Percentiles rank a stretch among this genome's conserved stretches.
These are phyloP conservation scores for Caenorhabditis drosophilae DNA, from an alignment of 2,888 invertebrate genomes.

Conservation along the genomic window DNA sequence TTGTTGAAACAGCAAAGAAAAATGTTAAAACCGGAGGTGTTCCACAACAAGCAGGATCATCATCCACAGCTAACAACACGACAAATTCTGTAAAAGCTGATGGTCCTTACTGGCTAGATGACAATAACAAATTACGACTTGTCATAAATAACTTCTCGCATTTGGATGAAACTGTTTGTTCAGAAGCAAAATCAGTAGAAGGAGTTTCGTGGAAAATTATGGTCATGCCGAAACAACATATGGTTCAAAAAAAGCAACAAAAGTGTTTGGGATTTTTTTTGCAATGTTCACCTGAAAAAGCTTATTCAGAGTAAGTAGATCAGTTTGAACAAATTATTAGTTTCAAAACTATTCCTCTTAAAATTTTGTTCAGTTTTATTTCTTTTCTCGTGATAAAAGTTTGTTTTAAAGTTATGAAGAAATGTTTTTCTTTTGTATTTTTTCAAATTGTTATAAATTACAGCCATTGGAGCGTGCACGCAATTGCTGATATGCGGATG, in stretches of 20 bases:
- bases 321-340: no score
- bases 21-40: constrained; percentile 3
- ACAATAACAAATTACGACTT: constrained; percentile 81
- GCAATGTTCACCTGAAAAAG: constrained; percentile 91
- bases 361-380: background rate
- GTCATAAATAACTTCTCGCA: constrained; percentile 87
- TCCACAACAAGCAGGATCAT: constrained; percentile 6
- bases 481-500: constrained; percentile 88
- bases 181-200: constrained; percentile 88
- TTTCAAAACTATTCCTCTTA: background rate
- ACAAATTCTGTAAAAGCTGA: constrained; percentile 4
- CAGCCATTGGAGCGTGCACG: constrained; percentile 94
- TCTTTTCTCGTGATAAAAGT: background rate
- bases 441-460: constrained; percentile 27
- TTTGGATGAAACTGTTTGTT: constrained; percentile 82
- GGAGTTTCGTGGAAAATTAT: constrained; percentile 87
- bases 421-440: background rate
- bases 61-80: constrained; percentile 9
- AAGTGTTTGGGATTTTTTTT: constrained; percentile 75
- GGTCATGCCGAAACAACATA: constrained; percentile 70
- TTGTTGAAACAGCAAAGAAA: constrained; percentile 23
- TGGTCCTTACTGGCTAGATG: constrained; percentile 31
- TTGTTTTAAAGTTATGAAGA: background rate
- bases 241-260: constrained; percentile 69
- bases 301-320: constrained; percentile 83